Conservation (phyloP, 2,888 invertebrate genomes). For the Drosophila birchii region DNA sequence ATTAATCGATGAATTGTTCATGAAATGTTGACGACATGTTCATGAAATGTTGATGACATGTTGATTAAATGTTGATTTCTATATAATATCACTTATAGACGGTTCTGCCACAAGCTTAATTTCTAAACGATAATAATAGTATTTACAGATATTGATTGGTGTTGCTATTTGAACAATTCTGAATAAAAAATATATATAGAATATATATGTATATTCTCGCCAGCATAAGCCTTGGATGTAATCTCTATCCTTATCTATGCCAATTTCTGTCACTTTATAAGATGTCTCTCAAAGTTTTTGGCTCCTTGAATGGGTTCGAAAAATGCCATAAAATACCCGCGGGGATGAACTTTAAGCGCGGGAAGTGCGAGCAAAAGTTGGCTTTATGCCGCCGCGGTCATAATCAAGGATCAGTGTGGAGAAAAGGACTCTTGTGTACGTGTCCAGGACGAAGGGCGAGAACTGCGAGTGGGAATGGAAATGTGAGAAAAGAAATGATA, state of each 20-base stretch:
- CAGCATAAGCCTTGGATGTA: background rate
- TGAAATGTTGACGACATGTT: too few relatives aligned
- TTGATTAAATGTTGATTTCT: too few relatives aligned
- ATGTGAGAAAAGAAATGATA: conserved; percentile 63
- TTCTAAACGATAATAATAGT: too few relatives aligned
- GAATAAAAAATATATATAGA: too few relatives aligned
- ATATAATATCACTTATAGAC: too few relatives aligned
- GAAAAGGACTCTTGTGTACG: conserved; percentile 23
- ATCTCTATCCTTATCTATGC: background rate
- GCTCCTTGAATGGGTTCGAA: conserved; percentile 8
- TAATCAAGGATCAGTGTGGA: conserved; percentile 44
- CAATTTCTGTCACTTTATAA: background rate
- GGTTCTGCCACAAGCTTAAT: too few relatives aligned
- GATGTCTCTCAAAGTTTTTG: conserved; percentile 22
- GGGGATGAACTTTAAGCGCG: conserved; percentile 9
- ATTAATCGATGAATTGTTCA: too few relatives aligned
- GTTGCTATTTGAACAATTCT: too few relatives aligned
- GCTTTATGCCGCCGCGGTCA: conserved; percentile 37
- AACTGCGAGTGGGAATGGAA: background rate
- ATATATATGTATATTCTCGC: too few relatives aligned
- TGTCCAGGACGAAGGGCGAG: conserved; percentile 23
- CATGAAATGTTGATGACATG: too few relatives aligned
- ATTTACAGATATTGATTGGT: too few relatives aligned
- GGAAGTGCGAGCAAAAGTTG: conserved; percentile 33
- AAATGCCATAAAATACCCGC: conserved; percentile 35